phyloP scores from a whole-genome alignment of 2,888 invertebrate genomes.

The Dryobotodes eremita region DNA sequence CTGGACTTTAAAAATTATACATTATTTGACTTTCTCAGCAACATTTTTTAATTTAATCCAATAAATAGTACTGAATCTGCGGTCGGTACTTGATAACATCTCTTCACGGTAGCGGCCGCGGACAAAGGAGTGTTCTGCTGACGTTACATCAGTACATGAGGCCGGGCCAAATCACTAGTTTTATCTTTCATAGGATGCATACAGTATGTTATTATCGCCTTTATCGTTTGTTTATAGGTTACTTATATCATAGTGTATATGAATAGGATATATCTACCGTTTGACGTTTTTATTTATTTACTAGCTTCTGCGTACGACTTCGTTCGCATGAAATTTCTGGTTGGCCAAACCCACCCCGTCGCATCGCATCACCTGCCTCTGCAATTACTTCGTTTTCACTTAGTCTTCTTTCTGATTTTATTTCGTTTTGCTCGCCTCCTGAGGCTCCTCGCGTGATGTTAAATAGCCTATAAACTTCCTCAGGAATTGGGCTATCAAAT shows the following conservation, averaged over 20 bases:
- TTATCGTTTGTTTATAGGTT: slow-evolving; percentile 40
- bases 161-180: slow-evolving; percentile 64
- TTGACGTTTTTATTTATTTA: background rate
- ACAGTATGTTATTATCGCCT: slow-evolving; percentile 58
- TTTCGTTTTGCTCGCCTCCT: no score
- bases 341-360: no score
- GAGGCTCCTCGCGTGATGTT: no score
- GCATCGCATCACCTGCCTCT: no score
- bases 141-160: slow-evolving; percentile 53
- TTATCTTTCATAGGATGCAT: slow-evolving; percentile 61
- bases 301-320: no score
- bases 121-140: slow-evolving; percentile 78
- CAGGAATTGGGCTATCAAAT: no score
- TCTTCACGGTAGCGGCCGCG: slow-evolving; percentile 81
- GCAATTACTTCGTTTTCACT: no score
- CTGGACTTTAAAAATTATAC: no score
- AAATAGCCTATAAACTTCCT: no score
- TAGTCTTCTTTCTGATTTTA: no score
- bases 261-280: background rate
- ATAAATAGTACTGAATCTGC: slow-evolving; percentile 55
- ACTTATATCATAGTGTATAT: slow-evolving; percentile 1
- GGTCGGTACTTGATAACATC: slow-evolving; percentile 77
- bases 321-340: no score
- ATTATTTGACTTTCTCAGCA: background rate
- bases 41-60: slow-evolving; percentile 2